Conservation (phyloP, 2,113 vertebrate species). For the Siniperca chuatsi region DNA sequence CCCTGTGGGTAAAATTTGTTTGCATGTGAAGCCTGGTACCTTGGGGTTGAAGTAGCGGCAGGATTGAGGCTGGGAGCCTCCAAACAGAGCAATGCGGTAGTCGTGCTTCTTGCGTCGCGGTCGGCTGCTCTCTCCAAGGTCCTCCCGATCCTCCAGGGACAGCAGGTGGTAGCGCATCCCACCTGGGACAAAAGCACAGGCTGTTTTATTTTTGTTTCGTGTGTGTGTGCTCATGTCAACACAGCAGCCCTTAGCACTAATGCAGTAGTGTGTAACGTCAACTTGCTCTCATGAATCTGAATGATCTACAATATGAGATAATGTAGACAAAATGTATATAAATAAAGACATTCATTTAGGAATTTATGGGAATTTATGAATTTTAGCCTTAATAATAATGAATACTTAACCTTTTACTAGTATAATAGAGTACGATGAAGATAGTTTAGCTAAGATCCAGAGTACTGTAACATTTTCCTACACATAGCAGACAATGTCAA, state of each 20-base stretch:
- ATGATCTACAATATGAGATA: not conserved
- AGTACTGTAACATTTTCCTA: not conserved
- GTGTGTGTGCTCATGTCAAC: not conserved
- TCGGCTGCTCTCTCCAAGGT: conserved; percentile 93
- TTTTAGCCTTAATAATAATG: not conserved
- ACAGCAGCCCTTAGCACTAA: not conserved
- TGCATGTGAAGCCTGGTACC: conserved; percentile 77
- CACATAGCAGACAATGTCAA: not conserved
- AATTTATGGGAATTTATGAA: no score
- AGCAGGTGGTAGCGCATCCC: conserved; percentile 81
- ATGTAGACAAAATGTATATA: no score
- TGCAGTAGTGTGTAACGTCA: no score
- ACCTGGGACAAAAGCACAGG: conserved; percentile 47
- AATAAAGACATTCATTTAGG: no score
- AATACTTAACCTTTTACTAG: not conserved
- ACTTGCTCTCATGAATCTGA: not conserved
- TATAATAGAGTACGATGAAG: not conserved
- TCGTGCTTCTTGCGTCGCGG: conserved; percentile 95
- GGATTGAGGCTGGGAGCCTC: conserved; percentile 97
- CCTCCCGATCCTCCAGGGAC: conserved; percentile 90
- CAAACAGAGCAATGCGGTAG: conserved; percentile 95
- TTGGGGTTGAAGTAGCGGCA: conserved; percentile 99
- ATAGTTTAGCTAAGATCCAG: not conserved
- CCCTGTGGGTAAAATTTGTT: not conserved
- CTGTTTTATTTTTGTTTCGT: conserved; percentile 1